Evolutionary conservation across 2,888 invertebrate species (phyloP).

Genomic region (Catonia carolina): DNA sequence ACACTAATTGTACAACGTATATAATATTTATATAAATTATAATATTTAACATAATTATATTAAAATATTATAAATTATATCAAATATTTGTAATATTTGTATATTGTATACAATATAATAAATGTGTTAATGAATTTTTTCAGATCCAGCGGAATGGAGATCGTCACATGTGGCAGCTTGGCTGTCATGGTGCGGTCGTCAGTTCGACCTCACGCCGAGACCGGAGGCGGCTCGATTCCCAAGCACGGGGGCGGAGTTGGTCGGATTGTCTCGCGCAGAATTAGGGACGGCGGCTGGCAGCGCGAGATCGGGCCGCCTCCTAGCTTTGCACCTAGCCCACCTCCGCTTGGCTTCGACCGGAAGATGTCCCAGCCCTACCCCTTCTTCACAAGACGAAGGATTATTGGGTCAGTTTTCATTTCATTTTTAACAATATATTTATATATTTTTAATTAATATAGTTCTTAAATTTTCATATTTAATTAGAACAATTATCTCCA

Average conservation of each 20-base stretch:
- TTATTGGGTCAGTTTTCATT: constrained; percentile 2
- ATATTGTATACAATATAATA: too few species aligned
- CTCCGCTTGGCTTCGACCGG: constrained; percentile 55
- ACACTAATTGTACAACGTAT: too few species aligned
- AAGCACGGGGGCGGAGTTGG: constrained; percentile 50
- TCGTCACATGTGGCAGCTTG: constrained; percentile 52
- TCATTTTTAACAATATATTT: too few species aligned
- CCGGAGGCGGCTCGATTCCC: constrained; percentile 51
- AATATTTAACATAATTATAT: too few species aligned
- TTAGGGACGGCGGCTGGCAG: constrained; percentile 51
- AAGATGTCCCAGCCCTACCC: constrained; percentile 47
- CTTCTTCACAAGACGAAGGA: constrained; percentile 17
- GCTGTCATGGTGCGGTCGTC: constrained; percentile 55
- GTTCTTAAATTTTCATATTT: too few species aligned
- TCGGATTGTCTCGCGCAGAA: constrained; percentile 54
- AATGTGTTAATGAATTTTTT: too few species aligned
- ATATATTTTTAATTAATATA: too few species aligned
- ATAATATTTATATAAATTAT: too few species aligned
- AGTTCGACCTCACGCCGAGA: constrained; percentile 51
- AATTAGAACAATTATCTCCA: too few species aligned
- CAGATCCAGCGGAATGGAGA: constrained; percentile 60
- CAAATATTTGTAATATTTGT: too few species aligned
- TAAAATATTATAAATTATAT: too few species aligned
- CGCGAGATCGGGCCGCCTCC: constrained; percentile 48
- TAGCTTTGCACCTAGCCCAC: constrained; percentile 57